A percentile compares a stretch with the other conserved stretches of the same genome.
These are phyloP conservation scores for Sternotherus odoratus DNA, from an alignment of 2,797 vertebrate genomes.

Conservation along the genomic window DNA sequence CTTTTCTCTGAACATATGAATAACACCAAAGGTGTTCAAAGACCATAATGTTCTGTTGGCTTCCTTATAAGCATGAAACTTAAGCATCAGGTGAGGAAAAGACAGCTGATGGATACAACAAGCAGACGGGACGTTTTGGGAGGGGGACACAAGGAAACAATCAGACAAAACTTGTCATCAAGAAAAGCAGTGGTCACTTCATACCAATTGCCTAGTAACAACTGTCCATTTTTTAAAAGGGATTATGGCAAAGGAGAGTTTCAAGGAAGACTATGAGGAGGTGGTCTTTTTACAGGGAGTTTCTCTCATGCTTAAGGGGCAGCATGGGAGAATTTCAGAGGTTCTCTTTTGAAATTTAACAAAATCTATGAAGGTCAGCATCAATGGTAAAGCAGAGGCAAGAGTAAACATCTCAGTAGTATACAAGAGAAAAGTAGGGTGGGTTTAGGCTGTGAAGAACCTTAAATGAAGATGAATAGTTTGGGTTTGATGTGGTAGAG, in stretches of 20 bases:
- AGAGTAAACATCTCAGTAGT: background rate
- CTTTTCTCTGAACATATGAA: background rate
- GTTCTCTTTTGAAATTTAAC: background rate
- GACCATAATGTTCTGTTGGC: background rate
- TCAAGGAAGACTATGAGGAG: background rate
- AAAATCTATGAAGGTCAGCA: background rate
- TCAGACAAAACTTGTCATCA: background rate
- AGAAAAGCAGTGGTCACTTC: background rate
- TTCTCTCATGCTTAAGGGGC: background rate
- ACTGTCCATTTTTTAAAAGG: background rate
- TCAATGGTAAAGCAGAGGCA: background rate
- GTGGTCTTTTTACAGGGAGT: accelerated
- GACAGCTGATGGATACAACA: background rate
- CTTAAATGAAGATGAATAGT: background rate
- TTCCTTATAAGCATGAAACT: background rate
- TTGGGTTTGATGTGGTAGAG: background rate
- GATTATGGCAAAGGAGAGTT: background rate
- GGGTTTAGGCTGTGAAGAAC: background rate
- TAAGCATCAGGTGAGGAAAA: background rate
- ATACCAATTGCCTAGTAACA: background rate
- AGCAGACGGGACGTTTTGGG: accelerated
- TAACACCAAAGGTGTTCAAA: conserved; percentile 2
- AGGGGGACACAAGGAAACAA: background rate
- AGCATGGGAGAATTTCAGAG: background rate
- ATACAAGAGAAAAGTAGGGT: accelerated